Conservation (phyloP, 2,113 vertebrate species). For the Tenebrosternarchus preto region DNA sequence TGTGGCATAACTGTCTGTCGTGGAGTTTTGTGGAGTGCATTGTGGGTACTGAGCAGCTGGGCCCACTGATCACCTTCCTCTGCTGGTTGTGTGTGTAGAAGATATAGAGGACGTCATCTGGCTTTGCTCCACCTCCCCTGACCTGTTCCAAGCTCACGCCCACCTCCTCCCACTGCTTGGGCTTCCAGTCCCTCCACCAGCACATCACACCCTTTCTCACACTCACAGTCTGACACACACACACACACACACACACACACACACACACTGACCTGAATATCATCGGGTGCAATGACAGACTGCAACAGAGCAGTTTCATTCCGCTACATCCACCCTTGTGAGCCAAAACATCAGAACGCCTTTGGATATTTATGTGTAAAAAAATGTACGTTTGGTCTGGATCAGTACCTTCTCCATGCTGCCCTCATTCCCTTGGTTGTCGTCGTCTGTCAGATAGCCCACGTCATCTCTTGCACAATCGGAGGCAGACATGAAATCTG, state of each 20-base stretch:
- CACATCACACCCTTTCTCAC: constrained; percentile 86
- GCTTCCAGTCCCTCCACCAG: constrained; percentile 96
- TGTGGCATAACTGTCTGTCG: too few relatives aligned
- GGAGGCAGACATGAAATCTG: constrained; percentile 84
- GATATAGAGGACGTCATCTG: constrained; percentile 93
- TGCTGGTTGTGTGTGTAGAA: constrained; percentile 89
- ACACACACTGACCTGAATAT: neutral
- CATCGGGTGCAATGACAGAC: neutral
- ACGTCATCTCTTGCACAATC: constrained; percentile 80
- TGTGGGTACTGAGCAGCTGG: neutral
- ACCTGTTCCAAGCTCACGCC: constrained; percentile 90
- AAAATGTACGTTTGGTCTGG: too few relatives aligned
- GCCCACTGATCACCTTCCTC: constrained; percentile 83
- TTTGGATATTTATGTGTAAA: neutral
- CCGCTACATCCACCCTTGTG: too few relatives aligned
- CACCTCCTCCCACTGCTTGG: constrained; percentile 90
- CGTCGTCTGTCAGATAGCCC: constrained; percentile 49
- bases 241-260: constrained; percentile 11
- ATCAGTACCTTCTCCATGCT: constrained; percentile 80
- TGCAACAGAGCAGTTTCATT: too few relatives aligned
- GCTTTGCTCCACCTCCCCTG: constrained; percentile 76
- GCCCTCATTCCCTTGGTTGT: constrained; percentile 78
- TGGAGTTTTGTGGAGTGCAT: neutral
- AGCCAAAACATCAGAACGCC: too few relatives aligned
- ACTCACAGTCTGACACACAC: constrained; percentile 83